Evolutionary conservation across 2,797 vertebrate species (phyloP).

Genomic region (Etheostoma perlongum): DNA sequence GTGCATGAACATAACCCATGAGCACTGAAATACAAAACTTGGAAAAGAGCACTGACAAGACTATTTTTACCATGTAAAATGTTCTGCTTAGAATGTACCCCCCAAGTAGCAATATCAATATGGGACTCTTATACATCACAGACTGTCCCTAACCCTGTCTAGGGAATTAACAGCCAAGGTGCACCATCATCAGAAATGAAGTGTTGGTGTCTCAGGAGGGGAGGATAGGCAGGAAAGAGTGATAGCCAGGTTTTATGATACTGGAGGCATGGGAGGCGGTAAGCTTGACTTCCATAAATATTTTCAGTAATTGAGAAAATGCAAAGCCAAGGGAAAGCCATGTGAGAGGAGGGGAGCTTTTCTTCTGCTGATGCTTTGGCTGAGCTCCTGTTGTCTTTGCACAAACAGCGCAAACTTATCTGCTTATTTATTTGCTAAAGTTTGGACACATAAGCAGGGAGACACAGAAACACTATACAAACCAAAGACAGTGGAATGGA

Average conservation of each 20-base stretch:
- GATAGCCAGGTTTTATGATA: not conserved
- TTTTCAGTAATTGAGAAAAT: slow-evolving; percentile 56
- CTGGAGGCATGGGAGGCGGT: slow-evolving; percentile 1
- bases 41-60: too few relatives aligned
- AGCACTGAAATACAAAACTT: too few relatives aligned
- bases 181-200: too few relatives aligned
- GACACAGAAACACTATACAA: not conserved
- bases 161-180: too few relatives aligned
- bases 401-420: slow-evolving; percentile 21
- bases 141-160: too few relatives aligned
- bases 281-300: slow-evolving; percentile 37
- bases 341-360: slow-evolving; percentile 40
- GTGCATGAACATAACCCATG: too few relatives aligned
- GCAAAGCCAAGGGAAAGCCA: slow-evolving; percentile 36
- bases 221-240: too few relatives aligned
- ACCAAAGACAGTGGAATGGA: not conserved
- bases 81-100: too few relatives aligned
- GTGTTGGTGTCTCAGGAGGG: too few relatives aligned
- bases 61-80: too few relatives aligned
- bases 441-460: not conserved
- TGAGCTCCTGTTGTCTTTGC: slow-evolving; percentile 52
- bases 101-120: too few relatives aligned
- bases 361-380: slow-evolving; percentile 40
- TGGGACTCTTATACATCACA: too few relatives aligned
- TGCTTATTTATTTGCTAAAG: slow-evolving; percentile 25